Conservation (phyloP, 1,140 invertebrate genomes). For the Liolophura sinensis region DNA sequence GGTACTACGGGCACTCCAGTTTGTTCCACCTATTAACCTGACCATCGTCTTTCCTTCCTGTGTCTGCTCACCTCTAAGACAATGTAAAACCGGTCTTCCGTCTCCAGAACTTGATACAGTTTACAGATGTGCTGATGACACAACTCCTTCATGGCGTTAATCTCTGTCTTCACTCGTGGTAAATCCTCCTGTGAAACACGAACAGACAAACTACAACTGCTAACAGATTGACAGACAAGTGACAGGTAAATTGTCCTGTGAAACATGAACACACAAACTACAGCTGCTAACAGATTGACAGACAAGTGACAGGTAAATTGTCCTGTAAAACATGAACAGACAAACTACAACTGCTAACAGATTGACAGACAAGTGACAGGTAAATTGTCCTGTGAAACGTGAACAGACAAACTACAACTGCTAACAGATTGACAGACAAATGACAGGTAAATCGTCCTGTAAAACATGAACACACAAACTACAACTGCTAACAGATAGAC, state of each 20-base stretch:
- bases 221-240: not conserved
- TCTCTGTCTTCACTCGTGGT: constrained; percentile 76
- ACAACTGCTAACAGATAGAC: too few relatives aligned
- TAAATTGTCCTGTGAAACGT: not conserved
- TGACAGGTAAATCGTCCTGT: not conserved
- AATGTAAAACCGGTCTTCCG: constrained; percentile 63
- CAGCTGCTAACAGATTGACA: not conserved
- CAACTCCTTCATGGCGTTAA: constrained; percentile 78
- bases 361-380: not conserved
- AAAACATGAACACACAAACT: not conserved
- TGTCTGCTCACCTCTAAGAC: constrained; percentile 69
- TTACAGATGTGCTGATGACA: constrained; percentile 83
- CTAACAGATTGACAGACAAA: not conserved
- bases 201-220: not conserved
- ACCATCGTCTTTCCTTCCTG: too few relatives aligned
- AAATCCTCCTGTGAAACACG: constrained; percentile 70
- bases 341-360: not conserved
- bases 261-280: not conserved
- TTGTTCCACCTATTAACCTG: too few relatives aligned
- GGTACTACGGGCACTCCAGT: too few relatives aligned
- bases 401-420: not conserved
- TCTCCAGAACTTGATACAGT: constrained; percentile 82
- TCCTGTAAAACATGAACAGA: not conserved
- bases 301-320: not conserved
- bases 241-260: not conserved